Base-by-base conservation (phyloP, 2,797 vertebrate genomes). In the Neosalanx taihuensis region DNA sequence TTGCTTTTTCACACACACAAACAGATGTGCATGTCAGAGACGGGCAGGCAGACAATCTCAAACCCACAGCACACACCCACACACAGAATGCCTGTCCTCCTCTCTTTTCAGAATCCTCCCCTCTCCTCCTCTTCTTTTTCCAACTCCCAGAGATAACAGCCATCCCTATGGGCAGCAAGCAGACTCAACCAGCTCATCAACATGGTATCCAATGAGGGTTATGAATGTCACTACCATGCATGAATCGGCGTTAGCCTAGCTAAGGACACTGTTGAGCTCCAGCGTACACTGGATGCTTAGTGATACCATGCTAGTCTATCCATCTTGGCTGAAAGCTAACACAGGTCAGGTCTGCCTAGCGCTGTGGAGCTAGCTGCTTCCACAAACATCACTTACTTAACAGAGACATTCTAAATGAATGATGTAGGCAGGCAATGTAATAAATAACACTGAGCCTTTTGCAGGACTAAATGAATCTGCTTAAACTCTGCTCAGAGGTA, bases 141-240 rank as follows among this genome's bases (percentile, higher is more conserved):
- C 69, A 65, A 37, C 53, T n/a, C 69, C 78, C 73, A 76, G 72
- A 85, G 84, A 86, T 83, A 89, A 84, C 84, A 79, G 81, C 82
- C 77, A 69, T 74, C 79, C 82, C 87, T 37, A 46, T 17, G 60
- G 86, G 86, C 76, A 64, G 33, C 29, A 12, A 59, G 76, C 58
- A 29, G 58, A 23, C 58, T 29, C 58, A 64, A n/a, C 6, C 62
- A 64, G 33, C 51, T 15, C 58, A 26, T 23, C 20, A 53, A 46
- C 26, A 18, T 31, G 65, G 26, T 30, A 30, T 67, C 65, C 31
- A 67, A 67, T 53, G 26, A 67, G 46, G 13, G 26, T 67, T 18
- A 2, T 46, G 13, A 67, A 31, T 53, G 46, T 51, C 46, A 29
- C 46, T 23, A 6, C 51, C 51, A 56, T n/a, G 18, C 15, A n/a